These are phyloP conservation scores for Orchesellides sinensis DNA, from an alignment of 2,888 invertebrate species.

Conservation along the genomic window DNA sequence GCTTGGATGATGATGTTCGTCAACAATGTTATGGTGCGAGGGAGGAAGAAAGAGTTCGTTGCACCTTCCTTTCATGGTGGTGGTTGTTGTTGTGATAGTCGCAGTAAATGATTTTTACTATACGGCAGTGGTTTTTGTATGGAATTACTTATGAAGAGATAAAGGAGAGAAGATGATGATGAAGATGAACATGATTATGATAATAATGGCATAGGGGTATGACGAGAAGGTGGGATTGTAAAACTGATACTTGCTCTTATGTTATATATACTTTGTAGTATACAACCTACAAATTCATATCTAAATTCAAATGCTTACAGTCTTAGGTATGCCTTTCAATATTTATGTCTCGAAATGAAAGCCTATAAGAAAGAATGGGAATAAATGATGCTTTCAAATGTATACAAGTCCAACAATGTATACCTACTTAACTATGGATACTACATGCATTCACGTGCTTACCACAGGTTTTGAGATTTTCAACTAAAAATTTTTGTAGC, in stretches of 20 bases:
- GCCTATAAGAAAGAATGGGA: no score
- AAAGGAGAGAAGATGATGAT: conserved; percentile 23
- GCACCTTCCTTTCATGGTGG: conserved; percentile 68
- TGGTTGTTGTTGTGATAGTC: conserved; percentile 40
- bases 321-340: no score
- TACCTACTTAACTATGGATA: no score
- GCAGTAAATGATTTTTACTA: background rate
- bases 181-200: conserved; percentile 39
- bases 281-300: conserved; percentile 21
- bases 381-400: no score
- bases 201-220: conserved; percentile 23
- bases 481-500: background rate
- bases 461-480: background rate
- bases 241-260: no score
- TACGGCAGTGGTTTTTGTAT: background rate
- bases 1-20: no score
- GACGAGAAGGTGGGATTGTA: conserved; percentile 43
- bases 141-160: background rate
- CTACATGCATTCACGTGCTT: no score
- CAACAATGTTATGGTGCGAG: conserved; percentile 62
- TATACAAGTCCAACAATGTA: no score
- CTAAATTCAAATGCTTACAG: background rate
- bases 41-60: conserved; percentile 74
- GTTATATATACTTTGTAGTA: background rate
- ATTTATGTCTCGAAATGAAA: no score